Percentiles rank a stretch among this genome's conserved stretches.
These are phyloP conservation scores for Pachydiplax longipennis DNA, from an alignment of 2,888 invertebrate species.

Conservation along the genomic window DNA sequence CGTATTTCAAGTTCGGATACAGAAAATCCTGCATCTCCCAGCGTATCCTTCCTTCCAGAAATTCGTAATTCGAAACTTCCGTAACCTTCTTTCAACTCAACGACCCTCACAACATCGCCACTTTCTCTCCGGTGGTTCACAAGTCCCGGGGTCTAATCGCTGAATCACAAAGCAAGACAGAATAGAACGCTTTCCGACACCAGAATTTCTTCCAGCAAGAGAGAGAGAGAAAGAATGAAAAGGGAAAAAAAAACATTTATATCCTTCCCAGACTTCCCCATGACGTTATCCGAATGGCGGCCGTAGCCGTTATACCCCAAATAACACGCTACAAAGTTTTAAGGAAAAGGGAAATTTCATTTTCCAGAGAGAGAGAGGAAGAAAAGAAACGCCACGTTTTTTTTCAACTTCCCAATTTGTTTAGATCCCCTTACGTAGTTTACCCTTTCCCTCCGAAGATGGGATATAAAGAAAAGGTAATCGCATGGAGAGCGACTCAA, in stretches of 20 bases:
- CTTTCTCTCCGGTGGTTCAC: not conserved
- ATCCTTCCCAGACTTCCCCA: conserved; percentile 2
- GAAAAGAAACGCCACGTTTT: not conserved
- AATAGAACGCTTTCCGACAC: not conserved
- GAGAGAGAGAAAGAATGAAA: not conserved
- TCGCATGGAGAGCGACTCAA: conserved; percentile 40
- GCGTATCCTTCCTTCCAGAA: too few relatives aligned
- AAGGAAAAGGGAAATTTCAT: conserved; percentile 11
- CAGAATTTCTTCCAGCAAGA: not conserved
- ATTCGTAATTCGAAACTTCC: too few relatives aligned
- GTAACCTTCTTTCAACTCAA: too few relatives aligned
- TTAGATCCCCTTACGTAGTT: conserved; percentile 25
- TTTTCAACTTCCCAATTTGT: conserved; percentile 39
- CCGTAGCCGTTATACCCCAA: conserved; percentile 18
- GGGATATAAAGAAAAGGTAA: conserved; percentile 39
- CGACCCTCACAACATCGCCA: too few relatives aligned
- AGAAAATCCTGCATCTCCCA: too few relatives aligned
- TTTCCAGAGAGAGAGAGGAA: not conserved
- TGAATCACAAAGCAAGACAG: not conserved
- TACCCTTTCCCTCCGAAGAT: conserved; percentile 4
- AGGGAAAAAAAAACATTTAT: not conserved
- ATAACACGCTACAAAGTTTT: conserved; percentile 40
- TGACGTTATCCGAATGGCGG: conserved; percentile 39
- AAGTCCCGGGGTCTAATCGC: not conserved
- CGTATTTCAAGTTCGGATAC: too few relatives aligned